phyloP scores from a whole-genome alignment of 2,888 invertebrate genomes.

The Mesorhabditis belari region DNA sequence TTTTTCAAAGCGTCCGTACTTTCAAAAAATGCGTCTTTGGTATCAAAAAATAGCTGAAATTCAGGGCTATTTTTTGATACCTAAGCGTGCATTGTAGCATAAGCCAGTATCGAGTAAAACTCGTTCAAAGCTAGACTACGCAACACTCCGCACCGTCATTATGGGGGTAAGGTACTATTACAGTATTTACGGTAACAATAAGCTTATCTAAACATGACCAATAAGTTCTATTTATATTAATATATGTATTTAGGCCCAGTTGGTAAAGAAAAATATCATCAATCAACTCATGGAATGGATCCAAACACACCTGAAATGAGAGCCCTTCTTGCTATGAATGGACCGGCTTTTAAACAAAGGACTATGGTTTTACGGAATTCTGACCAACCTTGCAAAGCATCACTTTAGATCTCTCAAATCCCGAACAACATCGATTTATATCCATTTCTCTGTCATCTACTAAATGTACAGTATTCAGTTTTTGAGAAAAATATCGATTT shows the following conservation, averaged over 20 bases:
- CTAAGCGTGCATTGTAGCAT: too few species aligned
- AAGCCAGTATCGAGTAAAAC: too few species aligned
- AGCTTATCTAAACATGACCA: slow-evolving; percentile 4
- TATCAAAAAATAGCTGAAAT: too few species aligned
- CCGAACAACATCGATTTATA: slow-evolving; percentile 67
- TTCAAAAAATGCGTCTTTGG: too few species aligned
- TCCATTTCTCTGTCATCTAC: slow-evolving; percentile 63
- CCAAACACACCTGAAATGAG: slow-evolving; percentile 29
- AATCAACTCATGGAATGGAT: slow-evolving; percentile 30
- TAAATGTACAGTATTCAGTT: slow-evolving; percentile 53
- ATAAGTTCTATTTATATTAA: neutral
- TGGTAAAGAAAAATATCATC: slow-evolving; percentile 20
- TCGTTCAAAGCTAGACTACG: too few species aligned
- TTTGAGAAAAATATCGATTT: neutral
- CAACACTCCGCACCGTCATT: too few species aligned
- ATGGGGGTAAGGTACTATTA: too few species aligned
- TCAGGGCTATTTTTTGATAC: too few species aligned
- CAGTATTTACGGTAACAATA: neutral
- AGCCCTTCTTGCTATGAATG: slow-evolving; percentile 28
- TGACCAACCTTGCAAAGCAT: too few species aligned
- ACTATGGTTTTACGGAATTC: slow-evolving; percentile 5
- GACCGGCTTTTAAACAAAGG: slow-evolving; percentile 61
- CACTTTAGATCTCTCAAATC: slow-evolving; percentile 54
- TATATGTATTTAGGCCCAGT: slow-evolving; percentile 13
- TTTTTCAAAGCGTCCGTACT: too few species aligned